Evolutionary conservation across 2,797 vertebrate species (phyloP).

Genomic region (Garrulus glandarius): DNA sequence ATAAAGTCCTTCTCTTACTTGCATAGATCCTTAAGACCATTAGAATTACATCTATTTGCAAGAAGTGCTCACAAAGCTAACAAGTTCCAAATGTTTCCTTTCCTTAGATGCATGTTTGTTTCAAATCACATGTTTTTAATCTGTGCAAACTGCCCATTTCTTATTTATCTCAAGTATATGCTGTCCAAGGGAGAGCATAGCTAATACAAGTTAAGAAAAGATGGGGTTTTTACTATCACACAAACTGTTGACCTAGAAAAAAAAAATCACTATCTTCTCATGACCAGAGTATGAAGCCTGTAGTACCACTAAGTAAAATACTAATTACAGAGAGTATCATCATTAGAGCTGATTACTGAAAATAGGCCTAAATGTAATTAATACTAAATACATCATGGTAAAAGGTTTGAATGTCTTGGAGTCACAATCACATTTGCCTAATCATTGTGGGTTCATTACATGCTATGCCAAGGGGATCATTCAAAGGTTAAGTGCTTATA

Average conservation of each 20-base stretch:
- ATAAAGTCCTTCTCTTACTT: constrained; percentile 50
- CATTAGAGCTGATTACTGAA: not conserved
- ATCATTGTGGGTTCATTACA: not conserved
- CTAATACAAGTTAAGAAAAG: constrained; percentile 34
- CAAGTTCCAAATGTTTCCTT: constrained; percentile 74
- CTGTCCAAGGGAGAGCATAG: constrained; percentile 41
- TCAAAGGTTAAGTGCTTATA: not conserved
- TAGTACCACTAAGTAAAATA: not conserved
- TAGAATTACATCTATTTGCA: constrained; percentile 56
- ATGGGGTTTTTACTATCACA: not conserved
- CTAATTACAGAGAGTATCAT: not conserved
- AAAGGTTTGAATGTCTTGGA: not conserved
- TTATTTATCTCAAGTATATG: constrained; percentile 58
- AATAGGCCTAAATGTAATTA: not conserved
- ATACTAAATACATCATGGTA: not conserved
- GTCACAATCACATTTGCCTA: not conserved
- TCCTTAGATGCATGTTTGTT: constrained; percentile 67
- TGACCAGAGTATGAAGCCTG: not conserved
- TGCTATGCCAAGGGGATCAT: not conserved
- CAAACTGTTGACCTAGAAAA: not conserved
- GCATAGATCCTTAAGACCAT: constrained; percentile 44
- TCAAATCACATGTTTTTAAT: constrained; percentile 73
- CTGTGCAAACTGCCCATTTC: constrained; percentile 47
- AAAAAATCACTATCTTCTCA: not conserved
- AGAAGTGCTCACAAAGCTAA: constrained; percentile 59